A percentile compares a stretch with the other conserved stretches of the same genome.
Conservation (phyloP, 1,140 invertebrate species). For the Holcopasites calliopsidis region DNA sequence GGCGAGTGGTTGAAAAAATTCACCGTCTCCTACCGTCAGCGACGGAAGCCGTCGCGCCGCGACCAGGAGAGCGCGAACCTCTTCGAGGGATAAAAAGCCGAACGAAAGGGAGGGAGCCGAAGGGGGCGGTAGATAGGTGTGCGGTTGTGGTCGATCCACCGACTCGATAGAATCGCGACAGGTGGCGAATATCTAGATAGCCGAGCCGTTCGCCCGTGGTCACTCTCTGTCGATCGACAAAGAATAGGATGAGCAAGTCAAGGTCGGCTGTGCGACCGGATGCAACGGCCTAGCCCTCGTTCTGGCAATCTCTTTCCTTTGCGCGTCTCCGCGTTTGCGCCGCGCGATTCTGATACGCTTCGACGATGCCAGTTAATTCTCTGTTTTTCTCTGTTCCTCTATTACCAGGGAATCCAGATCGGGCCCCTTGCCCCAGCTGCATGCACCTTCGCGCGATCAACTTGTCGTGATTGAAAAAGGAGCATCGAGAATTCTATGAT, state of each 20-base stretch:
- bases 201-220: slow-evolving; percentile 20
- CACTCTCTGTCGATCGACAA: slow-evolving; percentile 19
- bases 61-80: too few species aligned
- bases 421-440: neutral
- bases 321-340: slow-evolving; percentile 24
- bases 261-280: slow-evolving; percentile 44
- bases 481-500: too few species aligned
- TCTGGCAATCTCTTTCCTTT: slow-evolving; percentile 35
- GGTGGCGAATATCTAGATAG: slow-evolving; percentile 43
- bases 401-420: slow-evolving; percentile 2
- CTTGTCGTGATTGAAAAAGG: neutral
- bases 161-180: slow-evolving; percentile 35
- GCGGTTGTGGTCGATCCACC: slow-evolving; percentile 27
- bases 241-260: slow-evolving; percentile 43
- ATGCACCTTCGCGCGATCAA: neutral
- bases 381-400: neutral
- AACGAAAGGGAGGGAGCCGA: neutral
- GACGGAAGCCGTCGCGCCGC: neutral
- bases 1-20: slow-evolving; percentile 5
- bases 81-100: neutral
- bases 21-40: neutral
- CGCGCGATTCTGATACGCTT: slow-evolving; percentile 38
- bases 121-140: slow-evolving; percentile 1
- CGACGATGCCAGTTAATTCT: slow-evolving; percentile 25
- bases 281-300: slow-evolving; percentile 48